Base-by-base conservation (phyloP, 2,888 invertebrate species). In the Callosobruchus maculatus region DNA sequence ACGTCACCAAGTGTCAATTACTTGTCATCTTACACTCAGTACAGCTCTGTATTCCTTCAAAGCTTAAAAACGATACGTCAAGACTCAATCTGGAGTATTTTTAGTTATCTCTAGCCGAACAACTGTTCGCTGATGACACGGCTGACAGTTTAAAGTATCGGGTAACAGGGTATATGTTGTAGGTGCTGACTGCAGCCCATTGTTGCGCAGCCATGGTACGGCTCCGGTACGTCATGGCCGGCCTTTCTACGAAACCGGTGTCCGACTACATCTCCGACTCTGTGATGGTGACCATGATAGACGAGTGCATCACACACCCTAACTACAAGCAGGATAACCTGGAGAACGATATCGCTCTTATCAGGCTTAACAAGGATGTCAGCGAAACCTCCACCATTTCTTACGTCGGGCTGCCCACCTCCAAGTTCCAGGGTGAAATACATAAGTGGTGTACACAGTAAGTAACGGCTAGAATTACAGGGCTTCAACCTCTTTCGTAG, bases 291-390 rank as follows among this genome's bases (percentile, higher is more conserved):
- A 49, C 5, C 13, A 7, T 18, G 18, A 49, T 49, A 13, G 3
- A 3, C 13, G 13, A 7, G 7, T 72, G 70, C 66, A 71, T 22
- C 49, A 71, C 71, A 22, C 74, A 76, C 68, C 4, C 69, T 0
- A 18, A 70, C 9, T 75, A 30, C 31, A n/a, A 73, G 9, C 20
- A 70, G 0, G 30, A 26, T 0, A 31, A 69, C 18, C 66, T 69
- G 13, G 67, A 49, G 9, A 49, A 49, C 49, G 77, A 77, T 21
- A 74, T 77, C 1, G 77, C 75, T 30, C 22, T 77, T 26, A 49
- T 68, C 21, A 68, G 22, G 20, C 68, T 68, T 21, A 0, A 21
- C 7, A 21, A 21, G 9, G 13, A 5, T 68, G 22, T 20, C 0
- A 68, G 3, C 2, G 22, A 26, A 20, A 72, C 26, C 20, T n/a